Evolutionary conservation across 1,140 invertebrate species (phyloP), one percentile per base, ranked within the genome.

Genomic region (Penaeus japonicus): DNA sequence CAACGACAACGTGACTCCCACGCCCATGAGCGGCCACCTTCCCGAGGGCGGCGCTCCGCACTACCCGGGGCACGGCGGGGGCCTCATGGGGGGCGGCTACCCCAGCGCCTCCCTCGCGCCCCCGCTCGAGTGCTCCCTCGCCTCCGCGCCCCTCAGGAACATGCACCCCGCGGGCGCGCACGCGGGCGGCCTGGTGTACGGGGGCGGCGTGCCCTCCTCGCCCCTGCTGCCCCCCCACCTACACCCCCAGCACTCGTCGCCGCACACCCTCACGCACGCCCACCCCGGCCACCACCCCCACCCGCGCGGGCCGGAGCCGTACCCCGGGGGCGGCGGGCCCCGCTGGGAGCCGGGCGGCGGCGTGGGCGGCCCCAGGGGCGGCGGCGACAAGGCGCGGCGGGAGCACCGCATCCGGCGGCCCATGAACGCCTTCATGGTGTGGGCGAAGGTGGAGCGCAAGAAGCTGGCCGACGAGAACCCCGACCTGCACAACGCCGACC

Each of bases 391-490:
- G 78, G 85, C 85, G 30, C 78, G 85, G 24, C 54, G 79, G 93
- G 96, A 98, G 92, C 96, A 96, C 90, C 94, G 97, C 92, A 98
- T 98, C 92, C 94, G 97, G 89, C 94, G 97, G 88, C 97, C 97
- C 1, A 87, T 87, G 85, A 87, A 87, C 79, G 85, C 85, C 85
- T 87, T 87, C 85, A 87, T 87, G 85, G 85, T 98, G 80, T 98
- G 97, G 97, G 97, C 97, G 83, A 98, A 98, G 94, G 96, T 97
- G 89, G 97, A 98, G 92, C 94, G 97, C 83, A 98, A 98, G 93
- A 96, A 97, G 92, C 93, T 98, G 92, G 97, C 97, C 77, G 97
- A 98, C 92, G 97, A 98, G 93, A 98, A 98, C 94, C 97, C 97
- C 1, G 97, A 98, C 94, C 94, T 98, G 24, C 97, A 98, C 92